Evolutionary conservation across 2,113 vertebrate genomes (phyloP).

Genomic region (Catagonus wagneri): DNA sequence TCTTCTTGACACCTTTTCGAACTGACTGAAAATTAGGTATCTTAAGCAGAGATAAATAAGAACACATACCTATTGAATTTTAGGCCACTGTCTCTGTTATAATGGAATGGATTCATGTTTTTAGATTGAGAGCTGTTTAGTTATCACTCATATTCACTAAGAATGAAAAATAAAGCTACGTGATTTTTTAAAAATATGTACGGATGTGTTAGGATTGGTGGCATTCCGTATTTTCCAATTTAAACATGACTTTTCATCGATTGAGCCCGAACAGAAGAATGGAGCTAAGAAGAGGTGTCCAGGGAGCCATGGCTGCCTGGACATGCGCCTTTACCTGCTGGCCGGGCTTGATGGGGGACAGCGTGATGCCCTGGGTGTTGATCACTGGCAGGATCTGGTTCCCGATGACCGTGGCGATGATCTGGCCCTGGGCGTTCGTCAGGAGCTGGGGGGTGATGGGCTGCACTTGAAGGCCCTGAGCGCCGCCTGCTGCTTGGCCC

Average conservation of each 20-base stretch:
- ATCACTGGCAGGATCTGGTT: constrained; percentile 99
- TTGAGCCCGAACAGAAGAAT: not conserved
- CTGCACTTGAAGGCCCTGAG: constrained; percentile 97
- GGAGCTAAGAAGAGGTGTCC: fast-evolving
- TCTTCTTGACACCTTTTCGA: not conserved
- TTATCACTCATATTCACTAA: not conserved
- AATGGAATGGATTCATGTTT: constrained; percentile 15
- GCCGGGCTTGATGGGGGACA: constrained; percentile 98
- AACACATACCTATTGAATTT: not conserved
- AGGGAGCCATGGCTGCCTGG: too few relatives aligned
- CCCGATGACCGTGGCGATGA: constrained; percentile 99
- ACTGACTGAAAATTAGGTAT: constrained; percentile 24
- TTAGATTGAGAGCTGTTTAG: not conserved
- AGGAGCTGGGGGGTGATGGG: constrained; percentile 98
- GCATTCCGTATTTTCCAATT: constrained; percentile 13
- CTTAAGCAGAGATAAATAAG: not conserved
- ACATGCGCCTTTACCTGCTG: constrained; percentile 92
- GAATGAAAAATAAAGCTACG: constrained; percentile 25
- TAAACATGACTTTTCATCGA: not conserved
- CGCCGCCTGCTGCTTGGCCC: constrained; percentile 93
- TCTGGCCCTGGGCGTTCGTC: constrained; percentile 99
- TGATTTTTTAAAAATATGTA: not conserved
- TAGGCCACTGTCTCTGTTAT: not conserved
- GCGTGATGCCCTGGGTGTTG: constrained; percentile 99
- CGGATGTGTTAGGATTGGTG: not conserved